Conservation (phyloP, 2,888 invertebrate genomes). For the Odontocerum albicorne region DNA sequence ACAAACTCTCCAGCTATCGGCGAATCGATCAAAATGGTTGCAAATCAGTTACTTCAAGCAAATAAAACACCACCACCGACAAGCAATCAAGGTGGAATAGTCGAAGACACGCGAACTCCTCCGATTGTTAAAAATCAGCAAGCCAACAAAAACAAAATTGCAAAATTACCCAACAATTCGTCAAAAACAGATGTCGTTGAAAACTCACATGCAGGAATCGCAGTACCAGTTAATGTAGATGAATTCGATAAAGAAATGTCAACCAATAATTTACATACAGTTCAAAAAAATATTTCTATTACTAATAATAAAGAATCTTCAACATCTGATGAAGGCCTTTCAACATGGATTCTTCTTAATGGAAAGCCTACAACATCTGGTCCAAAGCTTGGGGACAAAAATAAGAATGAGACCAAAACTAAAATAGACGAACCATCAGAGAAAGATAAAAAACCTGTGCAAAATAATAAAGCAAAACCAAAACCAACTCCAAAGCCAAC, state of each 20-base stretch:
- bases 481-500: constrained; percentile 37
- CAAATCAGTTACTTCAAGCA: constrained; percentile 59
- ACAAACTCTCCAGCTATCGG: constrained; percentile 47
- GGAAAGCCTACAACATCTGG: constrained; percentile 25
- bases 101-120: constrained; percentile 63
- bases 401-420: constrained; percentile 45
- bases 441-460: constrained; percentile 40
- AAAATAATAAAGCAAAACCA: constrained; percentile 35
- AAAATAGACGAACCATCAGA: too few relatives aligned
- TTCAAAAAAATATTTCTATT: constrained; percentile 30
- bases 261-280: constrained; percentile 16
- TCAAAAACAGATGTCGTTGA: constrained; percentile 49
- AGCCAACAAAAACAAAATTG: constrained; percentile 46
- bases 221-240: constrained; percentile 65
- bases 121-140: constrained; percentile 62
- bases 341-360: constrained; percentile 76
- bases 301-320: constrained; percentile 46
- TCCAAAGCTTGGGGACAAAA: constrained; percentile 41
- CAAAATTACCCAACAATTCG: constrained; percentile 43
- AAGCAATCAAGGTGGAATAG: constrained; percentile 46
- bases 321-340: constrained; percentile 67
- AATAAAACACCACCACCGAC: constrained; percentile 44
- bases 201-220: constrained; percentile 65
- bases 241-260: constrained; percentile 58
- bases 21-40: constrained; percentile 61